phyloP scores from a whole-genome alignment of 2,888 invertebrate species.

The Drosophila austrosaltans region DNA sequence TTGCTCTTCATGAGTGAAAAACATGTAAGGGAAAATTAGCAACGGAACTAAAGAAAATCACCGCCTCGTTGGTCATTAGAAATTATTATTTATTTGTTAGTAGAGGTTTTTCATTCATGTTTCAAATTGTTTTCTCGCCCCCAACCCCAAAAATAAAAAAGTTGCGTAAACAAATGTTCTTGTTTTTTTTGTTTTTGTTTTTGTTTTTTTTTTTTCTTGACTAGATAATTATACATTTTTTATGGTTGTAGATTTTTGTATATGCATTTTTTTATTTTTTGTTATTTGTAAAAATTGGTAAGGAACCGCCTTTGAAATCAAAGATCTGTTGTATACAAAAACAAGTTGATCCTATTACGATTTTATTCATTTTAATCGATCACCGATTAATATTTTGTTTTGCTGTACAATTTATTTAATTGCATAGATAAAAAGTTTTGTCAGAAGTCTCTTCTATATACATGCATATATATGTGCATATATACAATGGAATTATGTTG shows the following conservation, averaged over 20 bases:
- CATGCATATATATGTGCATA: too few relatives aligned
- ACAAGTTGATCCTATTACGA: background rate
- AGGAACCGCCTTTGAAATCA: background rate
- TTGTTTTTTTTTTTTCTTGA: background rate
- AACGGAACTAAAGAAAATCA: slow-evolving; percentile 11
- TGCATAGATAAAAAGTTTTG: background rate
- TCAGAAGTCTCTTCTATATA: too few relatives aligned
- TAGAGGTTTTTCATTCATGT: slow-evolving; percentile 68
- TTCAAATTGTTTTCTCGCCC: slow-evolving; percentile 30
- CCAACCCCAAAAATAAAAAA: background rate
- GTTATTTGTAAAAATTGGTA: background rate
- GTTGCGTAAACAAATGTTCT: slow-evolving; percentile 16
- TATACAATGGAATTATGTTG: too few relatives aligned
- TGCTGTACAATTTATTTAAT: background rate
- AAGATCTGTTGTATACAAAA: background rate
- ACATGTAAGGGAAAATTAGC: slow-evolving; percentile 15
- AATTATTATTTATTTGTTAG: slow-evolving; percentile 65
- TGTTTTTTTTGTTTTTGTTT: slow-evolving; percentile 1
- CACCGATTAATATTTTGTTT: background rate
- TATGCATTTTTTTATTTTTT: background rate
- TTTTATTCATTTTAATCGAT: background rate
- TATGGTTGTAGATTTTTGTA: background rate
- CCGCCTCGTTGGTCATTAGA: slow-evolving; percentile 20
- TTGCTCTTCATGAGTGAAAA: slow-evolving; percentile 1
- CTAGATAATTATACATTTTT: slow-evolving; percentile 12